Evolutionary conservation across 1,140 invertebrate species (phyloP), one percentile per base, ranked within the genome.

Genomic region (Eumeta japonica): DNA sequence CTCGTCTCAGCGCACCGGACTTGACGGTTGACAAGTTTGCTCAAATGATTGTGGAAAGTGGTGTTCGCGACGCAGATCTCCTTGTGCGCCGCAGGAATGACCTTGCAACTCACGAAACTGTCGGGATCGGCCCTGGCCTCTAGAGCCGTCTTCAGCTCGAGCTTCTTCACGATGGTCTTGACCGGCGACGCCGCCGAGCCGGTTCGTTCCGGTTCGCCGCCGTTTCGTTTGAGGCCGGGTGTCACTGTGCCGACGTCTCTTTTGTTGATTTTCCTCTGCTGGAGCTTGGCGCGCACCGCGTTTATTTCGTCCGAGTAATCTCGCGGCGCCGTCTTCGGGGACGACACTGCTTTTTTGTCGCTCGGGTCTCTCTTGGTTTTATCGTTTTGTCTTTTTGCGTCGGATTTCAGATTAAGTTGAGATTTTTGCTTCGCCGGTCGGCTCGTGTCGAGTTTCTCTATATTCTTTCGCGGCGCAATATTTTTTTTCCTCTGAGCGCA

Each of bases 291-390:
- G 39, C 75, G 65, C 33, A 76, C 58, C 4, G 65, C 71, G 35
- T 58, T 71, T 41, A 77, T 72, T 66, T 77, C 75, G 16, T 77
- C 73, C 2, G 71, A 57, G 44, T 75, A 72, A 52, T 75, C 71
- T 57, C 52, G 59, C 31, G 56, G 43, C 35, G 57, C 56, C 16
- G 57, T 45, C 48, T 72, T 74, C 30, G 59, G 52, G 33, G 60
- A 59, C 40, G 55, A 45, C 29, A 45, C 28, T 16, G 35, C 29
- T 59, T 68, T 70, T 65, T 72, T 72, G 11, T 73, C 65, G 16
- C 33, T 20, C 10, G 44, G 28, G 36, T 71, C 66, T 63, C 62
- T 72, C 46, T 72, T 74, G 19, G 46, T 50, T 52, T 66, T 72
- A 39, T 74, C 70, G 37, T 17, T 50, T 50, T 60, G 55, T 41